Percentiles rank a stretch among this genome's conserved stretches.
These are phyloP conservation scores for Parthenolecanium corni DNA, from an alignment of 2,888 invertebrate species.

Conservation along the genomic window DNA sequence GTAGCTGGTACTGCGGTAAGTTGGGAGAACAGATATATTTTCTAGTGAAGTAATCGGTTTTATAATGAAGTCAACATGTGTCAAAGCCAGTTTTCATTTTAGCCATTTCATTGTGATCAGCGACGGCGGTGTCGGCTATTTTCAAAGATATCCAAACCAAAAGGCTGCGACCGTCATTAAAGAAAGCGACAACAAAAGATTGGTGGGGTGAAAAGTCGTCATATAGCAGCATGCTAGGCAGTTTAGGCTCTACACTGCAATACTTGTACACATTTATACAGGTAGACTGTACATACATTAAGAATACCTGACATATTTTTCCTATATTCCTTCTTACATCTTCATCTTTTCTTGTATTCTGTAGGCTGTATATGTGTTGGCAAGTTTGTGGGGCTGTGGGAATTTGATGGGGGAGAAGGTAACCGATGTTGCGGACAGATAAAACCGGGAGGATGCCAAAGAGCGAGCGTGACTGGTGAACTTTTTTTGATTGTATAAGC, in stretches of 20 bases:
- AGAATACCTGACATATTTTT: too few species aligned
- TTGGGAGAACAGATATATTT: slow-evolving; percentile 14
- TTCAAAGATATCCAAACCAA: slow-evolving; percentile 11
- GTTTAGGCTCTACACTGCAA: not conserved
- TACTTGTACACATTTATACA: too few species aligned
- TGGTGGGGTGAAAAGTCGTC: slow-evolving; percentile 17
- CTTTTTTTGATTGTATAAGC: too few species aligned
- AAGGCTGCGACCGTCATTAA: slow-evolving; percentile 25
- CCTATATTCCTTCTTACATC: too few species aligned
- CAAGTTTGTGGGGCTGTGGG: too few species aligned
- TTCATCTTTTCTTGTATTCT: too few species aligned
- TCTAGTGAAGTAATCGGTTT: slow-evolving; percentile 24
- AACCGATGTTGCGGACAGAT: too few species aligned
- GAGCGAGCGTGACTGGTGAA: too few species aligned
- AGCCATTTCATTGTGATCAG: slow-evolving; percentile 25
- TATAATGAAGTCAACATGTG: slow-evolving; percentile 28
- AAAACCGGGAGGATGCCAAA: too few species aligned
- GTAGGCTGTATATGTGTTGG: too few species aligned
- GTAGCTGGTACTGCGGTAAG: not conserved
- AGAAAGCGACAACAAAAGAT: slow-evolving; percentile 24
- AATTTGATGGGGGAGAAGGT: too few species aligned
- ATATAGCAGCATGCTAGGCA: slow-evolving; percentile 13
- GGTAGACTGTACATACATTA: too few species aligned
- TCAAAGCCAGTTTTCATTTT: slow-evolving; percentile 28
- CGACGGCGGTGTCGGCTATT: slow-evolving; percentile 23